Conservation (phyloP, 2,113 vertebrate genomes). For the Lathamus discolor region DNA sequence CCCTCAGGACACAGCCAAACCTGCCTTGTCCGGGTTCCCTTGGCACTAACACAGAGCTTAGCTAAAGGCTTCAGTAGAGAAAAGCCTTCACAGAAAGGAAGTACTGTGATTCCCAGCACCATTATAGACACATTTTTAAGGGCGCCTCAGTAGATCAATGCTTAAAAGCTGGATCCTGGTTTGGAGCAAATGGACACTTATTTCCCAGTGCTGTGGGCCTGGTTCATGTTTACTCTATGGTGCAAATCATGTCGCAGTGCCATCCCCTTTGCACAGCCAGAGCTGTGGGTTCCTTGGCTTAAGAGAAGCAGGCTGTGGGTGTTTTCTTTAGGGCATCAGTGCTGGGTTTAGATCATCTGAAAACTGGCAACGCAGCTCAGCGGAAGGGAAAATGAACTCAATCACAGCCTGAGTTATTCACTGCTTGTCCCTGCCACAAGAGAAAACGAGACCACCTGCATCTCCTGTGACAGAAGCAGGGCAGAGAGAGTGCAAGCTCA, state of each 20-base stretch:
- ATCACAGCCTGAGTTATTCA: not conserved
- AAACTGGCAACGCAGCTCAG: not conserved
- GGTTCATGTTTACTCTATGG: fast-evolving
- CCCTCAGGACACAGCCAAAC: not conserved
- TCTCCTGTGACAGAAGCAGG: not conserved
- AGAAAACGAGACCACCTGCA: not conserved
- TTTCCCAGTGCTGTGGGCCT: not conserved
- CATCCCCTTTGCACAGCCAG: not conserved
- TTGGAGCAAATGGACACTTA: not conserved
- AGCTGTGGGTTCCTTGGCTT: not conserved
- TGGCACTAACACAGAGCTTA: not conserved
- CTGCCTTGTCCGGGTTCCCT: not conserved
- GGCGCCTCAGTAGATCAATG: fast-evolving
- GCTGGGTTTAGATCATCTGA: not conserved
- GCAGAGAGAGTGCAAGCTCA: not conserved
- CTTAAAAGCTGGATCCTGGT: not conserved
- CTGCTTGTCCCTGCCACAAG: not conserved
- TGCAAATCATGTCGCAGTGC: not conserved
- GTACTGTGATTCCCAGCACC: fast-evolving
- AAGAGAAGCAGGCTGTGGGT: not conserved
- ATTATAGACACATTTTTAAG: not conserved
- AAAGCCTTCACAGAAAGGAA: not conserved
- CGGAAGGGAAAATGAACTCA: not conserved
- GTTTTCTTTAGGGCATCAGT: fast-evolving
- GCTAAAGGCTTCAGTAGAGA: not conserved